Evolutionary conservation across 2,888 invertebrate species (phyloP).

Genomic region (Thumatha senex): DNA sequence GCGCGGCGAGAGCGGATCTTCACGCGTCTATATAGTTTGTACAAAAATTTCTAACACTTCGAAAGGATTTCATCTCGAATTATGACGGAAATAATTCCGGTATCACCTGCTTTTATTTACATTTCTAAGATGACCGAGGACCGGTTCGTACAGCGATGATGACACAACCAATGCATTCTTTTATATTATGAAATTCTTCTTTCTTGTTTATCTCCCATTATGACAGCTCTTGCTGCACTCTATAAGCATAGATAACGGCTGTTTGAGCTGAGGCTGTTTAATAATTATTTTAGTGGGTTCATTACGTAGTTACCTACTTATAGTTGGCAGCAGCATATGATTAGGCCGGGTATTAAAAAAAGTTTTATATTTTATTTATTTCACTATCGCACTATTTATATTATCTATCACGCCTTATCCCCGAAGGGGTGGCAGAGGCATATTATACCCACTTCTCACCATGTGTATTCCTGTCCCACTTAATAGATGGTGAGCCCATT

Average conservation of each 20-base stretch:
- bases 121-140: constrained; percentile 11
- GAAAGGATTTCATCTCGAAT: constrained; percentile 29
- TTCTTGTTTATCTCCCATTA: background rate
- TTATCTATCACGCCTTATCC: too few relatives aligned
- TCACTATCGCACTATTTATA: too few relatives aligned
- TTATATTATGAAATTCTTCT: background rate
- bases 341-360: too few relatives aligned
- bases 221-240: background rate
- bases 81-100: constrained; percentile 34
- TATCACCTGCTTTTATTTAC: constrained; percentile 22
- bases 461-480: too few relatives aligned
- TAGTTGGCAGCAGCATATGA: too few relatives aligned
- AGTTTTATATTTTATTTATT: too few relatives aligned
- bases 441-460: too few relatives aligned
- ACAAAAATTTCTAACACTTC: constrained; percentile 32
- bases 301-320: background rate
- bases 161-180: constrained; percentile 6
- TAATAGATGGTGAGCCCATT: too few relatives aligned
- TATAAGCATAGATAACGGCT: too few relatives aligned
- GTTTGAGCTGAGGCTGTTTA: too few relatives aligned
- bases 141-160: constrained; percentile 23
- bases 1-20: constrained; percentile 34
- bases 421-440: too few relatives aligned
- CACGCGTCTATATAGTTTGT: constrained; percentile 33
- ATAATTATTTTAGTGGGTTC: background rate